Base-by-base conservation (phyloP, 92 coral and sea anemone genomes). In the Phymanthus crucifer region DNA sequence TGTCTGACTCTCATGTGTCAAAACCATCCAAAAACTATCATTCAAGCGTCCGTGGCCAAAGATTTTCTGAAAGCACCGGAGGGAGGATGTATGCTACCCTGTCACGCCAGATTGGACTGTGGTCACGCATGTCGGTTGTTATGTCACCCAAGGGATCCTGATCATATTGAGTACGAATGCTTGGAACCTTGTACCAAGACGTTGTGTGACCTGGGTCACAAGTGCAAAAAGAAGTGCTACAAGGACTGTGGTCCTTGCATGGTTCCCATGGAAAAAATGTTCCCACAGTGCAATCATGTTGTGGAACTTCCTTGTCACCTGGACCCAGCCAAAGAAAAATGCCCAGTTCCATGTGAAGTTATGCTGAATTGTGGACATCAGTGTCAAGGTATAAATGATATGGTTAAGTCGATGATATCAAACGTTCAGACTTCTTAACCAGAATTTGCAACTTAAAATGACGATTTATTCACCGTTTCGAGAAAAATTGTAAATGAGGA, bases 141-240 rank as follows among this genome's bases (percentile, higher is more conserved):
- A 0, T 95, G 98, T 67, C 98, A 95, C 76, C 97, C 98, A 12
- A 88, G 78, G 19, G 98, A 95, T 74, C 90, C 91, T 21, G 76
- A 83, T 23, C 98, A 95, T 61, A 71, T 66, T 61, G 95, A 92
- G 66, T 95, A 95, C 90, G 45, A 64, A 31, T 95, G 97, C 69
- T 47, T 71, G 17, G 83, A 95, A 72, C 84, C 80, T 1, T 95
- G 98, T 27, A 61, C 68, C 3, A 61, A 61, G 35, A 61, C 68
- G 68, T 23, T 54, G 64, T 61, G 68, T 56, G 82, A 17, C 35
- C 68, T 24, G 29, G 80, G 67, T 6, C 98, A 94, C 72, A 84
- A 79, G 83, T 95, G 98, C 32, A 8, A 36, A 69, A 87, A 84
- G 56, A 81, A 70, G 56, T 95, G 99, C 50, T 84, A 83, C 0